Base-by-base conservation (phyloP, 2,797 vertebrate genomes). In the Scolopax bukidnonensis region DNA sequence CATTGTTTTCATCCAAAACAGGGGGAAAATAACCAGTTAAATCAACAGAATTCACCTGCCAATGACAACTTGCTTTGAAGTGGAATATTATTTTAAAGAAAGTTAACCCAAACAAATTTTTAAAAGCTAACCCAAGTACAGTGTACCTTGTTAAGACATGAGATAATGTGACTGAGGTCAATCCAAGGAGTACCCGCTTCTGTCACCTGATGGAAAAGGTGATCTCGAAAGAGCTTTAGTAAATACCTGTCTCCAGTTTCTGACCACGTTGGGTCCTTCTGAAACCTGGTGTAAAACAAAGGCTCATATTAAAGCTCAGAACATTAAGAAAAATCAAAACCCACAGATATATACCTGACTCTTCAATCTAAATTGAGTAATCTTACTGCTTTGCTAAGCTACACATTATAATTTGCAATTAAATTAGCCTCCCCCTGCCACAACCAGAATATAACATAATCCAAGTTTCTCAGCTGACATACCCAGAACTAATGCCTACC, bases 131-230 rank as follows among this genome's bases (percentile, higher is more conserved):
- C 70, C 6, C 6, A 95, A 96, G 78, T 84, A 94, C 80, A 78
- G 94, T 93, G 98, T 97, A 99, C 99, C 98, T 99, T 99, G 98
- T 99, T 99, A 98, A 99, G 99, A 98, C 99, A 99, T 98, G 99
- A 99, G 97, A 99, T 99, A 43, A 99, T 99, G 98, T 99, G 99
- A 98, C 99, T 99, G 98, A 99, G 99, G 98, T 99, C 99, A 82
- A 99, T 99, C 99, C 99, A 99, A 80, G 99, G 99, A 71, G 98
- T 99, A 94, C 99, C 99, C 4, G 99, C 98, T 98, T 99, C 99
- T 24, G 99, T 99, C 98, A 99, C 99, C 98, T 99, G 99, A 98
- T 99, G 99, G 96, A 99, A 99, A 98, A 99, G 98, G 98, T 99
- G 99, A 98, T 99, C 99, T 97, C 99, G 98, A 98, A 99, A 99